phyloP scores from a whole-genome alignment of 2,888 invertebrate genomes.

The Ephialtes manifestator region DNA sequence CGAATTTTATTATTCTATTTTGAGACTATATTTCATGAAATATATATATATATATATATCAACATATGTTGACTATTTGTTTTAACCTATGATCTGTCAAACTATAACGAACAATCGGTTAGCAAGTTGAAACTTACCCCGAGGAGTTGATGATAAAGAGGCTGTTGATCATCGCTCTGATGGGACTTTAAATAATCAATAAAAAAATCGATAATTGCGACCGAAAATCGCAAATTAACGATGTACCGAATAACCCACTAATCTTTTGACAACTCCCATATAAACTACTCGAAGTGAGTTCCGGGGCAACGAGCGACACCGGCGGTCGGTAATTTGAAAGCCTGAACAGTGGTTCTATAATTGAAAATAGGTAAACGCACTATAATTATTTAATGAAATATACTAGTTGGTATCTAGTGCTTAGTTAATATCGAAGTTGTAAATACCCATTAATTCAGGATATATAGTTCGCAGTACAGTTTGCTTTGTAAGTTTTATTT shows the following conservation, averaged over 20 bases:
- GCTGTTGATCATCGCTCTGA: slow-evolving; percentile 72
- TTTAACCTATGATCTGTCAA: slow-evolving; percentile 67
- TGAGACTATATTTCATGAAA: not conserved
- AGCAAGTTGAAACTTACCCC: slow-evolving; percentile 89
- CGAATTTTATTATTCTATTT: slow-evolving; percentile 38
- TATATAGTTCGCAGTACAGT: too few relatives aligned
- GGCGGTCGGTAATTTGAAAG: slow-evolving; percentile 7
- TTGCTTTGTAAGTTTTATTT: too few relatives aligned
- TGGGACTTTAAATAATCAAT: not conserved
- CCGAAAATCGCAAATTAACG: slow-evolving; percentile 31
- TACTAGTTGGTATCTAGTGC: too few relatives aligned
- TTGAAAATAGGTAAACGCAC: too few relatives aligned
- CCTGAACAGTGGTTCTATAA: not conserved
- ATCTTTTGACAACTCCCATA: slow-evolving; percentile 23
- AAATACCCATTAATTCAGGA: too few relatives aligned
- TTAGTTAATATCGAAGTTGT: too few relatives aligned
- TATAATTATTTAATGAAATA: too few relatives aligned
- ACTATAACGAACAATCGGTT: slow-evolving; percentile 14
- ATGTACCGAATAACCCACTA: not conserved
- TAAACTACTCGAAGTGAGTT: not conserved
- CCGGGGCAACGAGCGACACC: not conserved
- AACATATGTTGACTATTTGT: slow-evolving; percentile 9
- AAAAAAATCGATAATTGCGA: slow-evolving; percentile 36
- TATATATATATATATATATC: not conserved
- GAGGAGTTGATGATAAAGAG: slow-evolving; percentile 87